phyloP scores from a whole-genome alignment of 2,113 vertebrate species.

The Macaca fascicularis region DNA sequence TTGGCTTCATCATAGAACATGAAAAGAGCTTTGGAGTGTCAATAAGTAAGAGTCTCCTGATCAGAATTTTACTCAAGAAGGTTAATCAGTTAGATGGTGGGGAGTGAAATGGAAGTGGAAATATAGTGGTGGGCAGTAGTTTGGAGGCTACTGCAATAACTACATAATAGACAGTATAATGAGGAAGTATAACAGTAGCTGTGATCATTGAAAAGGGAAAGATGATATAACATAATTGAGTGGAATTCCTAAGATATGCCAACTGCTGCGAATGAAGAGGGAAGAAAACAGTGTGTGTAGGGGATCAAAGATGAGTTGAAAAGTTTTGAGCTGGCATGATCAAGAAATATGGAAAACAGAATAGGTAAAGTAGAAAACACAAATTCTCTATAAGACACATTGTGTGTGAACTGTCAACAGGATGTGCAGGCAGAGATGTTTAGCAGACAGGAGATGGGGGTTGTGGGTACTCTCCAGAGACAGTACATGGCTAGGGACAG shows the following conservation, averaged over 20 bases:
- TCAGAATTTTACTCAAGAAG: background rate
- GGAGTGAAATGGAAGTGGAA: background rate
- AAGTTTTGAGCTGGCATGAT: background rate
- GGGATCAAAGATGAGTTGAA: background rate
- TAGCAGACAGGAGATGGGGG: background rate
- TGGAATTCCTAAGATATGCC: background rate
- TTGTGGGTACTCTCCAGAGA: background rate
- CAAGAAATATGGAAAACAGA: constrained; percentile 49
- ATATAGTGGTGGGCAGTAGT: background rate
- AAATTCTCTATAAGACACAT: background rate
- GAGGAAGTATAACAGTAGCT: background rate
- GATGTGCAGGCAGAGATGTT: background rate
- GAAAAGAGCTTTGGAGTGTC: background rate
- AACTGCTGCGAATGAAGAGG: background rate
- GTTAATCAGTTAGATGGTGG: background rate
- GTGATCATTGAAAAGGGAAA: background rate
- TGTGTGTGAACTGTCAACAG: background rate
- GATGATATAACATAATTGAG: background rate
- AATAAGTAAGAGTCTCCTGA: background rate
- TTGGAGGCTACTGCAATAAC: background rate
- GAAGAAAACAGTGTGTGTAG: background rate
- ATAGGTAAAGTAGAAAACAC: background rate
- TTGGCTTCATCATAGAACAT: background rate
- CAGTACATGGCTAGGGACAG: background rate
- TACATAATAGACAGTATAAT: no score